Conservation (phyloP, 2,113 vertebrate genomes). For the Ovis aries region ARS-UI_Ramb_v3.0 NC_056061.1:73935501-73936000, state of each 20-base stretch:
- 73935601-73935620: not conserved
- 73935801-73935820: not conserved
- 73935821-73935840: not conserved
- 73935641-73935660: not conserved
- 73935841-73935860: not conserved
- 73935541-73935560: not conserved
- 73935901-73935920: not conserved
- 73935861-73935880: too few relatives aligned
- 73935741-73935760: not conserved
- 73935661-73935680: not conserved
- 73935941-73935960: not conserved
- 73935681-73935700: not conserved
- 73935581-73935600: not conserved
- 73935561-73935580: not conserved
- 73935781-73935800: not conserved
- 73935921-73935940: not conserved
- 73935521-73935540: not conserved
- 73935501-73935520: not conserved
- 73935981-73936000: not conserved
- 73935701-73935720: not conserved
- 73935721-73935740: not conserved
- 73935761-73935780: not conserved
- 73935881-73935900: not conserved
- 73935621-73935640: not conserved
- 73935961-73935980: not conserved